Evolutionary conservation across 2,888 invertebrate species (phyloP), one percentile per base, ranked within the genome.

Genomic region (Ariolimax columbianus): DNA sequence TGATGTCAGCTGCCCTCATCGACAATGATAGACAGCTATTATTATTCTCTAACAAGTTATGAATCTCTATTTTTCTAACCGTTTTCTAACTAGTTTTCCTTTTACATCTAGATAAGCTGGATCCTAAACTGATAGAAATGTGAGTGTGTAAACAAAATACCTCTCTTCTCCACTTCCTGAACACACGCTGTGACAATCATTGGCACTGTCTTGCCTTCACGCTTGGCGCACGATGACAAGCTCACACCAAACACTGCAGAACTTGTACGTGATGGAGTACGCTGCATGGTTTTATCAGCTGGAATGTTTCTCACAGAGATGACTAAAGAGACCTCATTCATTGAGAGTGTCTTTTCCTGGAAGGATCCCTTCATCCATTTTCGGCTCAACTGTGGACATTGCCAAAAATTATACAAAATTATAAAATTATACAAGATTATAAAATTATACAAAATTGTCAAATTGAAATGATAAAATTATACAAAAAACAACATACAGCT

Each of bases 131-230:
- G n/a, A n/a, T n/a, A n/a, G n/a, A n/a, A n/a, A n/a, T n/a, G n/a
- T n/a, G n/a, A n/a, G n/a, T n/a, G n/a, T n/a, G n/a, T n/a, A n/a
- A 55, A 11, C 47, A 43, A 40, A 33, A 23, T 82, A 90, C 91
- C 92, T 89, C 90, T 87, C 75, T 87, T 89, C 84, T 98, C 98
- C 82, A 98, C 97, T 94, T 98, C 98, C 84, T 97, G 96, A 87
- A 98, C 97, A 94, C 98, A 98, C 83, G 97, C 97, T 89, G 97
- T 97, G 91, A 98, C 96, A 90, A 98, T 97, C 94, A 97, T 97
- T 88, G 98, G 98, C 86, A 96, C 93, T 36, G 94, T 93, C 79
- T 90, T 90, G 23, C 90, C 89, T 87, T 92, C 93, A 72, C 93
- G 85, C 79, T 91, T 90, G 81, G 85, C 90, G 87, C 84, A 87